Conservation (phyloP, 2,113 vertebrate genomes). For the Electrona antarctica region DNA sequence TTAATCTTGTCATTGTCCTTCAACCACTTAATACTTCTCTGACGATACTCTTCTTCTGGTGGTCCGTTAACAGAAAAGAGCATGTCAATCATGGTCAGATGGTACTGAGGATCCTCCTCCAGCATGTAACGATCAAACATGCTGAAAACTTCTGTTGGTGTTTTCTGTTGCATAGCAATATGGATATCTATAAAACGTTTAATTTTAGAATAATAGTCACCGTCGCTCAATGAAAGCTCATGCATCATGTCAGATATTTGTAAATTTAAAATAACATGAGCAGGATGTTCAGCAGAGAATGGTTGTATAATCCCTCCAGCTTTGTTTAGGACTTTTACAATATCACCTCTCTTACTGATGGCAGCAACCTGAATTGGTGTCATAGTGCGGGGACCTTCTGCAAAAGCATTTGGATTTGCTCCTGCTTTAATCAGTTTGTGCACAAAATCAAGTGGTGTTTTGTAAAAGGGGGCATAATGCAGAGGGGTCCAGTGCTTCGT, state of each 20-base stretch:
- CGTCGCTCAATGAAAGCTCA: slow-evolving; percentile 16
- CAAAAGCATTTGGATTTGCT: slow-evolving; percentile 33
- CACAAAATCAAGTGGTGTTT: slow-evolving; percentile 24
- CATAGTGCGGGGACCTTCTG: rapidly evolving
- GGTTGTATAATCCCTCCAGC: slow-evolving; percentile 30
- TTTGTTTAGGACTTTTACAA: slow-evolving; percentile 40
- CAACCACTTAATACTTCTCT: slow-evolving; percentile 48
- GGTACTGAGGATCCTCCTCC: slow-evolving; percentile 30
- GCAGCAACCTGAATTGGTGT: slow-evolving; percentile 45
- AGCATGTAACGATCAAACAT: slow-evolving; percentile 23
- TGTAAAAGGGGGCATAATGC: slow-evolving; percentile 34
- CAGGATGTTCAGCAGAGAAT: background rate
- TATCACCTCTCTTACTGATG: slow-evolving; percentile 27
- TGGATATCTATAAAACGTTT: background rate
- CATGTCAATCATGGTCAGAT: slow-evolving; percentile 36
- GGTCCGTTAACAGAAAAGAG: slow-evolving; percentile 19
- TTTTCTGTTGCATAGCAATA: rapidly evolving
- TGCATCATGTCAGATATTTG: slow-evolving; percentile 35
- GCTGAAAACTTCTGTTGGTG: slow-evolving; percentile 38
- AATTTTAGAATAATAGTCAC: slow-evolving; percentile 1
- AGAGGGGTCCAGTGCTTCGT: background rate
- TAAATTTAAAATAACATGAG: slow-evolving; percentile 3
- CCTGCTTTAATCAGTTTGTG: slow-evolving; percentile 46
- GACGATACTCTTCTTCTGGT: background rate
- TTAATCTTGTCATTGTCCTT: slow-evolving; percentile 32